Evolutionary conservation across 1,140 invertebrate species (phyloP).

Genomic region (Drosophila pandora): DNA sequence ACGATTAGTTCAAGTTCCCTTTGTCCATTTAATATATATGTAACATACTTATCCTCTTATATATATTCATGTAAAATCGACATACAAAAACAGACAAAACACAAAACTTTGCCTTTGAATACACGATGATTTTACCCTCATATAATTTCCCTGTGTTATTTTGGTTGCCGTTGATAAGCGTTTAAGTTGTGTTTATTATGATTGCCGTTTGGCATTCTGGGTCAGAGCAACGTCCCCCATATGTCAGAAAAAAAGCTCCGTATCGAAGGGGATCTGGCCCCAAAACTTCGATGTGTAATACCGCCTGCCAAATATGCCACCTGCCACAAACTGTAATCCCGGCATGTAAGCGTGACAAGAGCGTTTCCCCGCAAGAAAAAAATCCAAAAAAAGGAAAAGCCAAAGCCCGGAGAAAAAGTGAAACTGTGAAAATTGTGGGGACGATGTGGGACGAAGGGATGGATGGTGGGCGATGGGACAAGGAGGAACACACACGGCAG

Average conservation of each 20-base stretch:
- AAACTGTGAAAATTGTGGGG: slow-evolving; percentile 15
- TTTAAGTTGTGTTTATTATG: slow-evolving; percentile 55
- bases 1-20: slow-evolving; percentile 29
- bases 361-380: slow-evolving; percentile 41
- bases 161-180: slow-evolving; percentile 42
- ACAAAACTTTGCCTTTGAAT: slow-evolving; percentile 29
- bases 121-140: slow-evolving; percentile 16
- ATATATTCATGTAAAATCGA: slow-evolving; percentile 11
- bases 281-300: slow-evolving; percentile 14
- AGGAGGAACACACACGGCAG: slow-evolving; percentile 11
- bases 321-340: slow-evolving; percentile 66
- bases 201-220: slow-evolving; percentile 46
- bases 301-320: slow-evolving; percentile 39
- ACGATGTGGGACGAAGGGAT: neutral
- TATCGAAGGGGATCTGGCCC: slow-evolving; percentile 19
- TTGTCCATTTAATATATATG: slow-evolving; percentile 20
- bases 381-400: neutral
- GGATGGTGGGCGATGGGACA: neutral
- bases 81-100: slow-evolving; percentile 37
- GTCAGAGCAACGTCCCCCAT: slow-evolving; percentile 39
- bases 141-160: slow-evolving; percentile 34
- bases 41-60: slow-evolving; percentile 10
- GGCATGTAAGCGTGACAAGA: slow-evolving; percentile 68
- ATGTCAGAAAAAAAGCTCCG: slow-evolving; percentile 35
- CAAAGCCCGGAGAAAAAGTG: slow-evolving; percentile 38